Conservation (phyloP, 2,888 invertebrate genomes). For the Lasioglossum pauxillum region DNA sequence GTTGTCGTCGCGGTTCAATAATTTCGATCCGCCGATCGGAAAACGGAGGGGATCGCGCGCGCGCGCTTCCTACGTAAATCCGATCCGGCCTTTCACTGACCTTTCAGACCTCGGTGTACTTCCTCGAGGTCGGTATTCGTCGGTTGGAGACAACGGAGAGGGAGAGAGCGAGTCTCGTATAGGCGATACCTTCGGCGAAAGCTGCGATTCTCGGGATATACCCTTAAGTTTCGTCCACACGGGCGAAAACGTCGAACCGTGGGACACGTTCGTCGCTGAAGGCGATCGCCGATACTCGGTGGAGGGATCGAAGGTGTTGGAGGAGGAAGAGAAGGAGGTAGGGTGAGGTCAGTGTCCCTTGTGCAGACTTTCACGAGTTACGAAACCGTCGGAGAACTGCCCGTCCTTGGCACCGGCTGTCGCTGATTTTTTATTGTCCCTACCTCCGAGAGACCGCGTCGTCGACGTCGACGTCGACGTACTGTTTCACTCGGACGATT, state of each 20-base stretch:
- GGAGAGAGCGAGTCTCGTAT: constrained; percentile 11
- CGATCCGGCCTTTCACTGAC: constrained; percentile 78
- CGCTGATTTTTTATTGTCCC: constrained; percentile 83
- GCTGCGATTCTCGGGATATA: constrained; percentile 43
- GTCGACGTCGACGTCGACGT: constrained; percentile 51
- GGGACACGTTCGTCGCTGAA: constrained; percentile 58
- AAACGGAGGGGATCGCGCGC: background rate
- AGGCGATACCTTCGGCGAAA: constrained; percentile 66
- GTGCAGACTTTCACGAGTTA: constrained; percentile 84
- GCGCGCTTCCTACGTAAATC: constrained; percentile 67
- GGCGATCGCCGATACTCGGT: constrained; percentile 45
- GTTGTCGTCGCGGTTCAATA: background rate
- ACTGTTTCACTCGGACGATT: constrained; percentile 71
- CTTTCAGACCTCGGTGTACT: constrained; percentile 73
- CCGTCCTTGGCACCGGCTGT: constrained; percentile 84
- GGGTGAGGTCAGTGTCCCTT: constrained; percentile 84
- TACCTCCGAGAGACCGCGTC: constrained; percentile 46
- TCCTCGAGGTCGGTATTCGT: constrained; percentile 72
- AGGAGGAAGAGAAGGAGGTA: constrained; percentile 68
- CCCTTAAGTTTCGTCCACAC: constrained; percentile 54
- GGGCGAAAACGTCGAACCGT: constrained; percentile 16
- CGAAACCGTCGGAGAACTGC: constrained; percentile 83
- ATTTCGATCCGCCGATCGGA: constrained; percentile 33
- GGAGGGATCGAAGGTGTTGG: constrained; percentile 49
- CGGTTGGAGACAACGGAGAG: background rate